These are phyloP conservation scores for Thryonomys swinderianus DNA, from an alignment of 2,113 vertebrate species.

Conservation along the genomic window DNA sequence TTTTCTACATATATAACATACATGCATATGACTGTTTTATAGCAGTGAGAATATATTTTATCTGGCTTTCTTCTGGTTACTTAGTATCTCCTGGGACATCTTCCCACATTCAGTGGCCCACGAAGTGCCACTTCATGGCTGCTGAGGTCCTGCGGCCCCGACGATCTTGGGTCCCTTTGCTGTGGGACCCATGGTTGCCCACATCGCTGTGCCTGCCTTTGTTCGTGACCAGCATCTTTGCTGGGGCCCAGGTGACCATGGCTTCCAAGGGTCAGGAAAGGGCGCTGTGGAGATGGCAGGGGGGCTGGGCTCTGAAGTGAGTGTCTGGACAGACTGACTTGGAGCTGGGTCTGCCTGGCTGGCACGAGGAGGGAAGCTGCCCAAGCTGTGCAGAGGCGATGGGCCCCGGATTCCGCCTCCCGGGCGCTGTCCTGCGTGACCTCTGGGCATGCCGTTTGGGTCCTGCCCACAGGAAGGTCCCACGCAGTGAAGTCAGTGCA, in stretches of 20 bases:
- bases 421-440: accelerated
- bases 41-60: background rate
- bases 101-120: background rate
- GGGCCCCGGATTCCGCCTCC: background rate
- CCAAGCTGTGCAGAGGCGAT: background rate
- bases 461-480: background rate
- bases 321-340: background rate
- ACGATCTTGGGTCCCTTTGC: background rate
- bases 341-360: background rate
- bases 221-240: background rate
- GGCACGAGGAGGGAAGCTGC: background rate
- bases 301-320: background rate
- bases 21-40: background rate
- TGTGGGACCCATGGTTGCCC: background rate
- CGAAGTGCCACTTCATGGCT: background rate
- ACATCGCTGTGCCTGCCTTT: background rate
- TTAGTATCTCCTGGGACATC: background rate
- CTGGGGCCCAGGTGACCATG: background rate
- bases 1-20: background rate
- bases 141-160: background rate
- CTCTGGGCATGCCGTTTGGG: background rate
- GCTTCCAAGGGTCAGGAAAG: background rate
- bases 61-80: background rate
- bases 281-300: background rate
- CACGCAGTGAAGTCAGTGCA: background rate